Evolutionary conservation across 2,113 vertebrate species (phyloP), one percentile per base, ranked within the genome.

Genomic region (Pipra filicauda): DNA sequence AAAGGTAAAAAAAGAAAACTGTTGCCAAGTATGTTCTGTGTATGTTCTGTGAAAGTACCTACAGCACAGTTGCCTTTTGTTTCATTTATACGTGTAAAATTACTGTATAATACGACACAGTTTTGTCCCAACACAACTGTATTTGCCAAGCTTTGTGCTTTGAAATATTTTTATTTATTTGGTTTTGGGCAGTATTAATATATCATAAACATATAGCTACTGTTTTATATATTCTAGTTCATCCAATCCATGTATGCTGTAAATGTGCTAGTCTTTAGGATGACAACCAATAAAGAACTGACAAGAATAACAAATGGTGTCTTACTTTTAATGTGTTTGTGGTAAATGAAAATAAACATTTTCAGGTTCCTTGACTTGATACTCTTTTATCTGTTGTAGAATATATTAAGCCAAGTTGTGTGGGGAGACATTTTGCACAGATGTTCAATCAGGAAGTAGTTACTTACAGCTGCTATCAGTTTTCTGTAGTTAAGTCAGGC

Each of bases 111-210:
- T 97, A 97, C 48, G 57, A 80, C 86, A 92, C 91, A 52, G 81
- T 95, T 97, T 97, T 96, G 94, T 97, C 96, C 95, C 91, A 72
- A 95, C 81, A 93, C 80, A 26, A 61, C 86, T 98, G 97, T 98
- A 97, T 88, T 96, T 97, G 96, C 96, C 94, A 97, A 96, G 96
- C 97, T 97, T 96, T 95, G 97, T 98, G 97, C 96, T 97, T 97
- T 98, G 80, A 96, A 97, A 90, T 96, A 97, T 98, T 98, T 98
- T 98, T 98, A 98, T 98, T 98, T 98, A 98, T 98, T 98, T 98
- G 98, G 91, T 97, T 97, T 97, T 52, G 97, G 95, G 95, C 97
- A 98, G 98, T 98, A 97, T 98, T 99, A 97, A 97, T 97, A 97
- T 97, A 98, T 92, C 97, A 97, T 94, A 96, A 97, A 94, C 97